Percentiles rank a stretch among this genome's conserved stretches.
Conservation (phyloP, 2,797 vertebrate genomes). For the Furcifer pardalis region DNA sequence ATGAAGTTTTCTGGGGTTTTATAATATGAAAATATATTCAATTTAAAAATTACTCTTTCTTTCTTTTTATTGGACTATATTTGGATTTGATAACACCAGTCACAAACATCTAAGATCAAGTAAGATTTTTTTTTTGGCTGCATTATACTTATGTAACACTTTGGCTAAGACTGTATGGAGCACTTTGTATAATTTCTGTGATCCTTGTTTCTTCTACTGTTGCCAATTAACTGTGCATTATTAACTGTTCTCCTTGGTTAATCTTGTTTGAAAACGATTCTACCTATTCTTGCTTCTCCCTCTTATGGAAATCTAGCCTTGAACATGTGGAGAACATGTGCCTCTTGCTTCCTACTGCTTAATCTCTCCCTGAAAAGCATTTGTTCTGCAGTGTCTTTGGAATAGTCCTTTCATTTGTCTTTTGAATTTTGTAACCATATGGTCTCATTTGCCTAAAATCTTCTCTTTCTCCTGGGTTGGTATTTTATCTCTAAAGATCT, state of each 20-base stretch:
- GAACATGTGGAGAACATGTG: neutral
- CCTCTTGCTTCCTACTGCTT: neutral
- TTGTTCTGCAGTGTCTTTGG: neutral
- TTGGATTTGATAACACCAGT: conserved; percentile 62
- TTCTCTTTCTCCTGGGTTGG: neutral
- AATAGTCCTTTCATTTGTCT: neutral
- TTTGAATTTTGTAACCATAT: neutral
- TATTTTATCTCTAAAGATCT: neutral
- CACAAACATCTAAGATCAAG: conserved; percentile 77
- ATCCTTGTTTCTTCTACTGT: neutral
- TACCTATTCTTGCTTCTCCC: neutral
- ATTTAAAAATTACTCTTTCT: conserved; percentile 5
- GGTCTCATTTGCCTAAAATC: neutral
- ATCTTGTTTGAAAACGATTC: neutral
- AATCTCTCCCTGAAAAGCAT: neutral
- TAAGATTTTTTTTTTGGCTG: conserved; percentile 66
- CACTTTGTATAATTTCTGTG: neutral
- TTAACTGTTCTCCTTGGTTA: neutral
- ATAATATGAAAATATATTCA: neutral
- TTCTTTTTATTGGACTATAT: conserved; percentile 55
- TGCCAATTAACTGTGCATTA: neutral
- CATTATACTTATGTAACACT: neutral
- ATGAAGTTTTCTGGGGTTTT: neutral
- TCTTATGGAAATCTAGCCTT: neutral
- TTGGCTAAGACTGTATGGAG: neutral